These are phyloP conservation scores for Eilema sororculum DNA, from an alignment of 2,888 invertebrate species.

Conservation along the genomic window DNA sequence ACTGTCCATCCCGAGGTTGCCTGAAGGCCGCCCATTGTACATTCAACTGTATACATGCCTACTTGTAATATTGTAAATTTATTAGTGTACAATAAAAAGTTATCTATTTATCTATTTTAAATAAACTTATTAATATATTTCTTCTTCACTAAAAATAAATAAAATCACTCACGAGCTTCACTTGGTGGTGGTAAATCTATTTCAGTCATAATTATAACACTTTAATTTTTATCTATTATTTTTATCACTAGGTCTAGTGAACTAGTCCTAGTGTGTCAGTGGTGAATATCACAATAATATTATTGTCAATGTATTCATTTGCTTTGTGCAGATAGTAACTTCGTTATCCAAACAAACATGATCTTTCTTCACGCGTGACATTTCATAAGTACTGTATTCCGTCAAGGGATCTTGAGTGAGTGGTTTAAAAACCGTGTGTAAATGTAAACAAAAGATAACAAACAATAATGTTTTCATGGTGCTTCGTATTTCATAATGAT, in stretches of 20 bases:
- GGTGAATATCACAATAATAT: neutral
- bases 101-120: too few relatives aligned
- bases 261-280: neutral
- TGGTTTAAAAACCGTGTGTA: neutral
- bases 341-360: neutral
- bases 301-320: constrained; percentile 3
- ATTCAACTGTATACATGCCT: too few relatives aligned
- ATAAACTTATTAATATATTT: too few relatives aligned
- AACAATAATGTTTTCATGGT: neutral
- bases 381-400: neutral
- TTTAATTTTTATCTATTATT: neutral
- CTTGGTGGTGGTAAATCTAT: neutral
- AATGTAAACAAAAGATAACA: constrained; percentile 3
- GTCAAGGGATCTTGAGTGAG: neutral
- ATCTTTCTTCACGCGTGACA: neutral
- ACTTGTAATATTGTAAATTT: too few relatives aligned
- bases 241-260: neutral
- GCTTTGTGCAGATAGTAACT: neutral
- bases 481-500: neutral
- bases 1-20: too few relatives aligned
- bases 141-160: neutral
- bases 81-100: too few relatives aligned
- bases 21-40: too few relatives aligned
- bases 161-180: constrained; percentile 8
- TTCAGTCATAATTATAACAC: constrained; percentile 2